Base-by-base conservation (phyloP, 2,797 vertebrate genomes). In the Phataginus tetradactyla region DNA sequence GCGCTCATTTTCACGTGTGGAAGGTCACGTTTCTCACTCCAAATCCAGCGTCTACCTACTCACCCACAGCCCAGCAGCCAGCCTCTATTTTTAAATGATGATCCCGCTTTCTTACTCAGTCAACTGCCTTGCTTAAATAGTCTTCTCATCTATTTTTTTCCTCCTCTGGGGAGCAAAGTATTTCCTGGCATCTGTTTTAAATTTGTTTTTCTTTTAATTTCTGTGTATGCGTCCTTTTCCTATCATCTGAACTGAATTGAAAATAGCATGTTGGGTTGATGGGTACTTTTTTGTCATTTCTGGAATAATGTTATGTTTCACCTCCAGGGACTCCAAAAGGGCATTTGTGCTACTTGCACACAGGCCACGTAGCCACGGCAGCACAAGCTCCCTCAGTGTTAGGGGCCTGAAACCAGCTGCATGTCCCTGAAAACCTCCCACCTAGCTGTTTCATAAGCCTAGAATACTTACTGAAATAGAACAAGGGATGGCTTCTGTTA, bases 141-240 rank as follows among this genome's bases (percentile, higher is more conserved):
- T 96, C 94, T 96, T 69, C 92, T 96, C 96, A 96, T 96, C 92
- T 97, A 95, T 89, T 81, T 87, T 77, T 81, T 39, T 74, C 71
- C 66, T 94, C 57, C 96, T 96, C 90, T 68, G 68, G 66, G 95
- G 97, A 98, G 79, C 49, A 95, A 97, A 98, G 95, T 93, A 95
- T 92, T 98, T 98, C 96, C 97, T 98, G 96, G 98, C 98, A 98
- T 98, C 97, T 98, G 98, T 96, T 98, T 97, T 97, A 68, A 97
- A 98, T 98, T 98, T 98, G 89, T 98, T 98, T 98, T 98, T 95
- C 94, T 98, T 98, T 97, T 97, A 97, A 95, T 96, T 96, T 97
- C 91, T 98, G 0, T 94, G 34, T 94, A 74, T 23, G 75, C 7
- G 25, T n/a, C 10, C 93, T 91, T 97, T 95, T 75, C 78, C 45